Evolutionary conservation across 1,140 invertebrate genomes (phyloP), one percentile per base, ranked within the genome.

Genomic region (Thaumetopoea pityocampa): DNA sequence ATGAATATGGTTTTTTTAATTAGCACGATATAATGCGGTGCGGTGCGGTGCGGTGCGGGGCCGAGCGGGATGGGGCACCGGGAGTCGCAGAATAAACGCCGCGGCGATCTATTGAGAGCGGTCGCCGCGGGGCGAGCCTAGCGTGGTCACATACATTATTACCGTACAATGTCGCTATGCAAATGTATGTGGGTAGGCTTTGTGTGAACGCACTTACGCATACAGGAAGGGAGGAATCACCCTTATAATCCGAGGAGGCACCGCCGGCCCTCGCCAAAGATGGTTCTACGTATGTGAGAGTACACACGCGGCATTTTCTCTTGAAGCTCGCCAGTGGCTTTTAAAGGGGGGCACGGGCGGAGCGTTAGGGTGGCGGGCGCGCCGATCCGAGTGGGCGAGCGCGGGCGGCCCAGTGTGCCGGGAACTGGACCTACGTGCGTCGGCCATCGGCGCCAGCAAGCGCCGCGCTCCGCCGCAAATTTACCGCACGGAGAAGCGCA

Each of bases 311-410:
- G 69, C 77, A 77, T 69, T 80, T 78, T 81, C 77, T 82, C 78
- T 79, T 79, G 67, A 77, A 82, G 70, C 78, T 82, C 78, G 76
- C 76, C 76, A 78, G 71, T 82, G 78, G 76, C 78, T 82, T 82
- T 82, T 80, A 78, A 82, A 82, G 70, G 60, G 77, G 77, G 77
- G 68, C 71, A 64, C 45, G 53, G 63, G 63, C 20, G 52, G 62
- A 12, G 36, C 37, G 23, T 28, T 41, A 41, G 23, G 44, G 57
- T 24, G 53, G 27, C 18, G 48, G 53, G 53, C 34, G 54, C 28
- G 48, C 34, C 63, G 76, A 77, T 80, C 66, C 73, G 65, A 69
- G 50, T 67, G 73, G 77, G 73, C 78, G 72, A 78, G 67, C 69
- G 67, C 57, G 69, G 71, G 61, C 66, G 34, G 61, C 59, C 47